These are phyloP conservation scores for Prunella himalayana DNA, from an alignment of 2,113 vertebrate genomes.

Conservation along the genomic window DNA sequence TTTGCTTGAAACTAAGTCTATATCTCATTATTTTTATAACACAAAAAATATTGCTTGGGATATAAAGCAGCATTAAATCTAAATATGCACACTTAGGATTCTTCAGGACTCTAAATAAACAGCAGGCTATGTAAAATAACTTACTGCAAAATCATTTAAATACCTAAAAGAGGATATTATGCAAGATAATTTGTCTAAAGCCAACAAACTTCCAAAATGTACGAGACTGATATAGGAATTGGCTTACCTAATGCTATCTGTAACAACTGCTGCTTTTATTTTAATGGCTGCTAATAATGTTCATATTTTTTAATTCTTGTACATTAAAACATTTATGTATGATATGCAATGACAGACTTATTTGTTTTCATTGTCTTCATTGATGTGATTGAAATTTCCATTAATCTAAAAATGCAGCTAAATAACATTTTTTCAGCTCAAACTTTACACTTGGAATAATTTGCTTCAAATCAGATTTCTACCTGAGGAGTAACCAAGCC, in stretches of 20 bases:
- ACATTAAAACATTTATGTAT: background rate
- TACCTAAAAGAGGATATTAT: background rate
- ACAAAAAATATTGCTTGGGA: background rate
- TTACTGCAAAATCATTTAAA: background rate
- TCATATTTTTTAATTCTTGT: background rate
- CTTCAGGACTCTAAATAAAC: background rate
- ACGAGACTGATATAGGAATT: background rate
- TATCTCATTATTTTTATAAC: constrained; percentile 18
- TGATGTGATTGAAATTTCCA: background rate
- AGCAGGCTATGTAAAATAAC: background rate
- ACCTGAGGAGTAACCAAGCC: background rate
- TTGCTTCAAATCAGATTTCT: background rate
- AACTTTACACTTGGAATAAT: background rate
- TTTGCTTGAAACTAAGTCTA: constrained; percentile 16
- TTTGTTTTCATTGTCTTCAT: background rate
- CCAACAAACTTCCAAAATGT: background rate
- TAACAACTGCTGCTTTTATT: background rate
- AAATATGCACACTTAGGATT: background rate
- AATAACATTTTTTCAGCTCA: background rate
- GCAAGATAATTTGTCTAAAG: background rate
- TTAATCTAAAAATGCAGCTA: background rate
- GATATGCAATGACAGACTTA: background rate
- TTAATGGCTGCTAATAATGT: background rate
- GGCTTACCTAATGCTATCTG: background rate
- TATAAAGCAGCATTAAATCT: background rate